These are phyloP conservation scores for Melanchra persicariae DNA, from an alignment of 2,888 invertebrate genomes.

Conservation along the genomic window DNA sequence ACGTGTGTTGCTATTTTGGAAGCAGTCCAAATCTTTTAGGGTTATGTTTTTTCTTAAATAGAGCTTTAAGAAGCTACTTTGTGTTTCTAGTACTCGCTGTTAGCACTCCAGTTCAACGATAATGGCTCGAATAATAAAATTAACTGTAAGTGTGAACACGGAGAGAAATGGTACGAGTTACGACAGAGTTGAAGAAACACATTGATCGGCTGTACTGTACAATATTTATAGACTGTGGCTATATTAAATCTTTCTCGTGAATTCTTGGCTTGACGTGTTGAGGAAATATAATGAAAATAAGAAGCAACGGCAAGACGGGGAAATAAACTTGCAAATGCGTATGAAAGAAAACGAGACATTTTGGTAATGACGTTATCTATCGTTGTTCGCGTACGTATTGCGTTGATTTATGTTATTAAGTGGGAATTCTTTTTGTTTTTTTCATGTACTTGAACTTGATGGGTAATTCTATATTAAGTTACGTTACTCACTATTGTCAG, in stretches of 20 bases:
- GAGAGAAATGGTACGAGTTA: background rate
- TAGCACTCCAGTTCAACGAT: conserved; percentile 41
- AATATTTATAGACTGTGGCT: conserved; percentile 34
- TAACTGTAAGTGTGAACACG: conserved; percentile 24
- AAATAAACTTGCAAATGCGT: conserved; percentile 57
- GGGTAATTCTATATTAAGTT: background rate
- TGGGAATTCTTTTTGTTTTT: conserved; percentile 15
- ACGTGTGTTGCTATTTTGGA: conserved; percentile 33
- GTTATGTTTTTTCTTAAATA: conserved; percentile 41
- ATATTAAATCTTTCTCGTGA: conserved; percentile 48
- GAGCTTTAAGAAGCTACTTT: conserved; percentile 33
- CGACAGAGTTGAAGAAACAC: conserved; percentile 6
- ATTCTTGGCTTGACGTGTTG: conserved; percentile 43
- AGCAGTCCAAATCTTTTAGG: conserved; percentile 41
- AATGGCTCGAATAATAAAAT: conserved; percentile 48
- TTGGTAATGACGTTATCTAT: conserved; percentile 54
- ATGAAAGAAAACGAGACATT: conserved; percentile 40
- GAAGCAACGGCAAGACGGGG: conserved; percentile 27
- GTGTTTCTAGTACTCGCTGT: conserved; percentile 41
- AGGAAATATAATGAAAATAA: conserved; percentile 57
- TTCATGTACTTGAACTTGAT: conserved; percentile 15
- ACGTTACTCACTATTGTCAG: background rate
- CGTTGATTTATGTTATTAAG: conserved; percentile 9
- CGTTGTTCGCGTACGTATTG: conserved; percentile 29
- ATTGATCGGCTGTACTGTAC: conserved; percentile 20